A percentile compares a stretch with the other conserved stretches of the same genome.
phyloP scores from a whole-genome alignment of 2,888 invertebrate species.

The Chaitophorus viminalis region DNA sequence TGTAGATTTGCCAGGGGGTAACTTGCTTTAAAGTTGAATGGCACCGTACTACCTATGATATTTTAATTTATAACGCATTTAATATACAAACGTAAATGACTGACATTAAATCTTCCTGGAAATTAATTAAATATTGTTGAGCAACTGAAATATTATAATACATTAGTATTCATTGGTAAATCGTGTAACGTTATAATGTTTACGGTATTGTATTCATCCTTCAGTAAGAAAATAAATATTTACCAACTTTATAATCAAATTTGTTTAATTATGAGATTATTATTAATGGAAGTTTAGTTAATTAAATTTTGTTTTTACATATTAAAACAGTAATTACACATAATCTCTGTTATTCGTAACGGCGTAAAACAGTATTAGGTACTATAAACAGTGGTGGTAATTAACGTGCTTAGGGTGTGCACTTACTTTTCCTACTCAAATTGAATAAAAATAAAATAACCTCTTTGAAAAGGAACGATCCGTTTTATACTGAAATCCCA shows the following conservation, averaged over 20 bases:
- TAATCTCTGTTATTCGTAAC: not conserved
- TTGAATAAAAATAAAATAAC: not conserved
- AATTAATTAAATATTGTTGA: not conserved
- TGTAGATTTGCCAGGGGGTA: not conserved
- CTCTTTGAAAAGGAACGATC: not conserved
- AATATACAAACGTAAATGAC: not conserved
- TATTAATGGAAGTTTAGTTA: not conserved
- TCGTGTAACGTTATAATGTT: not conserved
- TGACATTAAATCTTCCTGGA: not conserved
- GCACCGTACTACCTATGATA: not conserved
- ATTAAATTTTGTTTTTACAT: not conserved
- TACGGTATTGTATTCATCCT: not conserved
- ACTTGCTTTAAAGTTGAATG: not conserved
- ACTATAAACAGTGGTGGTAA: not conserved
- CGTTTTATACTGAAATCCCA: not conserved
- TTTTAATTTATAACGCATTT: slow-evolving; percentile 8
- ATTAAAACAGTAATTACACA: not conserved
- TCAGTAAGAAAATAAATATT: slow-evolving; percentile 13
- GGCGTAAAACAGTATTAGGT: not conserved
- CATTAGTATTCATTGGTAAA: not conserved
- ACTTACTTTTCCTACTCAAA: not conserved
- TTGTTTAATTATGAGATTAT: slow-evolving; percentile 8
- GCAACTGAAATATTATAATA: not conserved
- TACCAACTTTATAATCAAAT: slow-evolving; percentile 7
- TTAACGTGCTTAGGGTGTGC: not conserved